Conservation (phyloP, 2,888 invertebrate species). For the Neocrepidodera transversa region DNA sequence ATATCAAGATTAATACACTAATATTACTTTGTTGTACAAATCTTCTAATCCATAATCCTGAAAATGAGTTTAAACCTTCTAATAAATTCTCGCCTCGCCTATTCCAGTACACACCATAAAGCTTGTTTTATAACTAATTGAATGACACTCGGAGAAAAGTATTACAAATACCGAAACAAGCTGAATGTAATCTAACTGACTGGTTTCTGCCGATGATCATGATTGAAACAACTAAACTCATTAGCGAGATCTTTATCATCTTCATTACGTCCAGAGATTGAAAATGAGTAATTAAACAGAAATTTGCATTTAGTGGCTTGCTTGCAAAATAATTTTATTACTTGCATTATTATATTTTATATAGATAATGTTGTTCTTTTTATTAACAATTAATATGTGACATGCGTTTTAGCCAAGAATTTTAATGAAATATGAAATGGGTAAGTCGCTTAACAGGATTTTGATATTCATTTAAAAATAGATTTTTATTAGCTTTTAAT, state of each 20-base stretch:
- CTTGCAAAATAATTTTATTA: constrained; percentile 10
- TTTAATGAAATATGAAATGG: constrained; percentile 16
- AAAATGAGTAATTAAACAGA: constrained; percentile 25
- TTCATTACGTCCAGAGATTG: constrained; percentile 34
- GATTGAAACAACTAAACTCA: constrained; percentile 36
- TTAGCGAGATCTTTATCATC: constrained; percentile 42
- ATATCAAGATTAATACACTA: too few relatives aligned
- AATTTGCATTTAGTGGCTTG: constrained; percentile 27
- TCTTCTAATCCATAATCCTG: too few relatives aligned
- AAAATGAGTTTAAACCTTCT: too few relatives aligned
- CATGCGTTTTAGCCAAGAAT: constrained; percentile 4
- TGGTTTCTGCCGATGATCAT: constrained; percentile 28
- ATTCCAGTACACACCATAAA: too few relatives aligned
- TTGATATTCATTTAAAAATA: not conserved
- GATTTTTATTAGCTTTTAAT: constrained; percentile 4
- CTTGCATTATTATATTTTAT: constrained; percentile 17
- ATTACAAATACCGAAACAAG: constrained; percentile 20
- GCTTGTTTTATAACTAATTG: constrained; percentile 13
- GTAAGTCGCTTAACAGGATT: constrained; percentile 8
- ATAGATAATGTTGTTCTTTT: constrained; percentile 2
- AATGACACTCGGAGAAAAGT: constrained; percentile 6
- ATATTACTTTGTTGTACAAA: too few relatives aligned
- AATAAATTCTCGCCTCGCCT: too few relatives aligned
- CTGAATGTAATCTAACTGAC: constrained; percentile 28
- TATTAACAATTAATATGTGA: constrained; percentile 17